These are phyloP conservation scores for Salpingus planirostris DNA, from an alignment of 2,888 invertebrate genomes.

Conservation along the genomic window DNA sequence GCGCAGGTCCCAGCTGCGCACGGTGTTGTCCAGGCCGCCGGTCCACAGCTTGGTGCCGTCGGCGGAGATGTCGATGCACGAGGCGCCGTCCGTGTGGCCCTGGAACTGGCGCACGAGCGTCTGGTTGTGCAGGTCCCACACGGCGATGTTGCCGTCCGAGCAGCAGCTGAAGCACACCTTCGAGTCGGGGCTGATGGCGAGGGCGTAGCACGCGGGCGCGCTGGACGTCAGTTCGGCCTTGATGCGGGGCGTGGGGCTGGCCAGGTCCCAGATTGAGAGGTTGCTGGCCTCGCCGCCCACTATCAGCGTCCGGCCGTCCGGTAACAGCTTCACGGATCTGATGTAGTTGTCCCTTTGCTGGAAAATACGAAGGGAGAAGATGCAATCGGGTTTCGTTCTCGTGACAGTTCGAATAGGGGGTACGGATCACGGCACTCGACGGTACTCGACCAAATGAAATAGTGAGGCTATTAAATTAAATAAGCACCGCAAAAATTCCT, in stretches of 20 bases:
- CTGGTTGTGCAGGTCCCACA: constrained; percentile 94
- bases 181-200: constrained; percentile 93
- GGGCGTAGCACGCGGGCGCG: constrained; percentile 92
- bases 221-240: constrained; percentile 90
- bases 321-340: constrained; percentile 85
- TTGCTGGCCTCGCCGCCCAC: constrained; percentile 95
- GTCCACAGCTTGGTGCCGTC: constrained; percentile 94
- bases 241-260: constrained; percentile 81
- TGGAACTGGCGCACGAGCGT: constrained; percentile 78
- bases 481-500: too few species aligned
- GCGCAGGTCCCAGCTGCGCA: constrained; percentile 82
- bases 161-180: constrained; percentile 97
- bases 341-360: constrained; percentile 93
- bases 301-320: constrained; percentile 86
- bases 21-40: constrained; percentile 90
- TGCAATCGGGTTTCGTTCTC: too few species aligned
- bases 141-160: constrained; percentile 95
- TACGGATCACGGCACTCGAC: too few species aligned
- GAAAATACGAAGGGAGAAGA: constrained; percentile 1
- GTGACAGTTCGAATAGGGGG: too few species aligned
- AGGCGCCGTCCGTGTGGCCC: constrained; percentile 92
- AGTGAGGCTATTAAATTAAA: too few species aligned
- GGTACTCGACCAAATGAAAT: too few species aligned
- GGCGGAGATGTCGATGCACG: constrained; percentile 89
- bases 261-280: constrained; percentile 92